A percentile compares a stretch with the other conserved stretches of the same genome.
Evolutionary conservation across 2,888 invertebrate species (phyloP).

Genomic region (Limnephilus auricula): DNA sequence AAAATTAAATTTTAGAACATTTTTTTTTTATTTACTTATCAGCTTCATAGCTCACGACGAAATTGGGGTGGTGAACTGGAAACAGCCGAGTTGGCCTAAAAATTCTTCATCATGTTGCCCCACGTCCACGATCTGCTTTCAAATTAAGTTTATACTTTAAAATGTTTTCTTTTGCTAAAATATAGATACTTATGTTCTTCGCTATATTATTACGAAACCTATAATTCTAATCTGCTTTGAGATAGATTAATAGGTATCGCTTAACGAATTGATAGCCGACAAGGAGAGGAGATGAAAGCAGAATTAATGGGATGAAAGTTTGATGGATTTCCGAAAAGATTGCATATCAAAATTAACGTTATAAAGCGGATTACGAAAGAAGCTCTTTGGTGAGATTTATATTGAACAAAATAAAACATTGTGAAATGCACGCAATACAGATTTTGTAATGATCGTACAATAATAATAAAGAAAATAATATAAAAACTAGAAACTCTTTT

Average conservation of each 20-base stretch:
- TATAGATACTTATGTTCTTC: background rate
- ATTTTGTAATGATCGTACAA: background rate
- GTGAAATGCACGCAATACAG: background rate
- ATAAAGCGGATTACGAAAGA: background rate
- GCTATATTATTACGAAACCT: background rate
- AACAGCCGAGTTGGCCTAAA: too few relatives aligned
- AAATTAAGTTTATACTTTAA: background rate
- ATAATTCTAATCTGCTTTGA: background rate
- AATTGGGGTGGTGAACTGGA: too few relatives aligned
- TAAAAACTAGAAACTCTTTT: too few relatives aligned
- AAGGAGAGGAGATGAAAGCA: background rate
- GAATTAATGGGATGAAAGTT: background rate
- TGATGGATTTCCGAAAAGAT: background rate
- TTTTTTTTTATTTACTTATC: too few relatives aligned
- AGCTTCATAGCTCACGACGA: too few relatives aligned
- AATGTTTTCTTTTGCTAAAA: background rate
- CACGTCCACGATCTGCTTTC: too few relatives aligned
- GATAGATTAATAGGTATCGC: background rate
- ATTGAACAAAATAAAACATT: background rate
- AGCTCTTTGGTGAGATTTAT: background rate
- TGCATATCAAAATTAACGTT: background rate
- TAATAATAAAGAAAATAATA: too few relatives aligned
- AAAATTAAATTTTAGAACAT: too few relatives aligned
- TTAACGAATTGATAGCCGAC: background rate
- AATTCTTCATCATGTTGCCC: too few relatives aligned